These are phyloP conservation scores for Anoura caudifer DNA, from an alignment of 2,113 vertebrate species.

Conservation along the genomic window DNA sequence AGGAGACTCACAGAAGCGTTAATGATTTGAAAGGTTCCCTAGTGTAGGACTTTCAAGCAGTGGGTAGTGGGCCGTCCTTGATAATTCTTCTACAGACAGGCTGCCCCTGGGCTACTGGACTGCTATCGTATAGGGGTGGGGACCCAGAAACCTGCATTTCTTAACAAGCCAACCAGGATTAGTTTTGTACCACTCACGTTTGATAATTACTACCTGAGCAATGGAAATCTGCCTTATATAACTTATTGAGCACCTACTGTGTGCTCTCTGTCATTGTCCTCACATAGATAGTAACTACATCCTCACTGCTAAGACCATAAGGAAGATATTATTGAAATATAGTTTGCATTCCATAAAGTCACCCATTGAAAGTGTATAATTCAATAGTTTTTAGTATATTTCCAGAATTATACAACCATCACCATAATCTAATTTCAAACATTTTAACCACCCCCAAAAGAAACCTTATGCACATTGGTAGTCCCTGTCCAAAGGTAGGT, in stretches of 20 bases:
- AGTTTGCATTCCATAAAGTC: background rate
- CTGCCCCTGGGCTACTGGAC: background rate
- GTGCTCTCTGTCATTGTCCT: background rate
- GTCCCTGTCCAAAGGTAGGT: background rate
- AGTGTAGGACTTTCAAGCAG: background rate
- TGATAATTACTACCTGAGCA: background rate
- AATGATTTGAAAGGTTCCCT: background rate
- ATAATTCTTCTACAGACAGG: background rate
- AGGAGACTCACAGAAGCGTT: background rate
- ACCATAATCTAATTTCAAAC: background rate
- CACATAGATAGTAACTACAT: background rate
- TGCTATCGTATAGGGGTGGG: background rate
- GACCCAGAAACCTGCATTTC: background rate
- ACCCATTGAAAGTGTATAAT: background rate
- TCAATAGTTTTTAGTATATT: background rate
- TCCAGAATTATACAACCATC: background rate
- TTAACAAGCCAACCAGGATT: background rate
- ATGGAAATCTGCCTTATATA: background rate
- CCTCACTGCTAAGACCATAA: background rate
- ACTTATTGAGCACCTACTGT: background rate
- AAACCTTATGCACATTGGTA: background rate
- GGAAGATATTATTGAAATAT: background rate
- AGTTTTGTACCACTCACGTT: background rate
- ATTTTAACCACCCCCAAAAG: background rate
- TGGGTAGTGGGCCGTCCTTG: background rate